These are phyloP conservation scores for Drosophila burlai DNA, from an alignment of 1,140 invertebrate species.

Conservation along the genomic window DNA sequence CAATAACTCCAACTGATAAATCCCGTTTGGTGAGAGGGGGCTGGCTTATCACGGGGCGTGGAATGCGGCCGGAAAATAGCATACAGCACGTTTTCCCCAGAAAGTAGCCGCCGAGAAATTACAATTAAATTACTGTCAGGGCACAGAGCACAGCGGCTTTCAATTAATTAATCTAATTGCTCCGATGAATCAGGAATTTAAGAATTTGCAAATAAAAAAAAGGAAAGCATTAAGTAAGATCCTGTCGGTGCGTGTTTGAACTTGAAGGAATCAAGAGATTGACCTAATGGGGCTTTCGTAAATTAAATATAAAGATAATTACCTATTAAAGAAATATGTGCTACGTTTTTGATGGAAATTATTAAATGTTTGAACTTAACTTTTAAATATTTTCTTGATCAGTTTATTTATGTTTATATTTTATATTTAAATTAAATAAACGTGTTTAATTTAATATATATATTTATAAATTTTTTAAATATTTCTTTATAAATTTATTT, in stretches of 20 bases:
- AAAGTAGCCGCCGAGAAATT: constrained; percentile 1
- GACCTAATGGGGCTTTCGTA: not conserved
- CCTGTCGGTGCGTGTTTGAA: constrained; percentile 15
- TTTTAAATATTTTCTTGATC: not conserved
- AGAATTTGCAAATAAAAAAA: not conserved
- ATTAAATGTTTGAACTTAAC: not conserved
- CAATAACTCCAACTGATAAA: constrained; percentile 18
- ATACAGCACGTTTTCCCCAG: constrained; percentile 52
- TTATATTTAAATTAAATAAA: no score
- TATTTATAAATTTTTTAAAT: no score
- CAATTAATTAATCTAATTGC: constrained; percentile 77
- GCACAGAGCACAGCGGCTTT: constrained; percentile 5
- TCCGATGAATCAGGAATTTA: constrained; percentile 32
- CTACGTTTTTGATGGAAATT: no score
- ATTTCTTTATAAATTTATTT: no score
- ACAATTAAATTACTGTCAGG: constrained; percentile 44
- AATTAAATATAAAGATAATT: not conserved
- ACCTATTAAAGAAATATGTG: not conserved
- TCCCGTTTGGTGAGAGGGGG: not conserved
- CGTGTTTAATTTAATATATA: no score
- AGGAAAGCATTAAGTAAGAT: not conserved
- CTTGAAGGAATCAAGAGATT: not conserved
- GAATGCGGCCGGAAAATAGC: constrained; percentile 34
- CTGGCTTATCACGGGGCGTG: not conserved
- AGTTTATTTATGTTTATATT: no score